Conservation (phyloP, 1,140 invertebrate genomes). For the Drosophila parabipectinata region DNA sequence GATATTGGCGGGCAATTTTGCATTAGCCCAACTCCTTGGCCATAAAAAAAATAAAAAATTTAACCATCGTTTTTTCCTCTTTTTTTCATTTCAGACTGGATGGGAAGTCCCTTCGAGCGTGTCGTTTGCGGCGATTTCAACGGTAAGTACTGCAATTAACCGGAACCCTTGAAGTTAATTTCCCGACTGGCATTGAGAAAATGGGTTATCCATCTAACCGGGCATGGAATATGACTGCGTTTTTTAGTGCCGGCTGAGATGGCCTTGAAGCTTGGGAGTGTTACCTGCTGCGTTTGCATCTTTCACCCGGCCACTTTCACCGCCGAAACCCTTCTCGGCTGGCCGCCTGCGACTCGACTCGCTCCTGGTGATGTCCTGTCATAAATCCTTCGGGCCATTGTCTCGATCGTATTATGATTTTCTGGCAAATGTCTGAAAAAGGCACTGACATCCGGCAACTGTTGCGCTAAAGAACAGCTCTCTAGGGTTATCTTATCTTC, state of each 20-base stretch:
- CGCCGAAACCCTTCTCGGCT: constrained; percentile 57
- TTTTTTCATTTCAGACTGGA: constrained; percentile 89
- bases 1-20: constrained; percentile 36
- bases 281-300: constrained; percentile 19
- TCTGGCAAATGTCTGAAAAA: constrained; percentile 34
- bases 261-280: constrained; percentile 55
- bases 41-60: constrained; percentile 31
- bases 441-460: constrained; percentile 40
- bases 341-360: constrained; percentile 8
- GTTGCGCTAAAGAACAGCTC: background rate
- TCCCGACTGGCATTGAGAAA: constrained; percentile 52
- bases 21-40: constrained; percentile 33
- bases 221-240: constrained; percentile 47
- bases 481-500: constrained; percentile 19
- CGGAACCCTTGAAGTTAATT: constrained; percentile 69
- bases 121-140: constrained; percentile 95
- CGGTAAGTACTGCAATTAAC: constrained; percentile 85
- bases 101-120: constrained; percentile 93
- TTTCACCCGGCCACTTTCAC: constrained; percentile 30
- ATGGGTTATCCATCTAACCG: constrained; percentile 59
- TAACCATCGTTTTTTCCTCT: constrained; percentile 24
- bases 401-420: constrained; percentile 47
- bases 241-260: constrained; percentile 39
- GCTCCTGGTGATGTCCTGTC: constrained; percentile 64
- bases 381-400: constrained; percentile 60